Conservation (phyloP, 2,888 invertebrate genomes). For the Drosophila demipolita region DNA sequence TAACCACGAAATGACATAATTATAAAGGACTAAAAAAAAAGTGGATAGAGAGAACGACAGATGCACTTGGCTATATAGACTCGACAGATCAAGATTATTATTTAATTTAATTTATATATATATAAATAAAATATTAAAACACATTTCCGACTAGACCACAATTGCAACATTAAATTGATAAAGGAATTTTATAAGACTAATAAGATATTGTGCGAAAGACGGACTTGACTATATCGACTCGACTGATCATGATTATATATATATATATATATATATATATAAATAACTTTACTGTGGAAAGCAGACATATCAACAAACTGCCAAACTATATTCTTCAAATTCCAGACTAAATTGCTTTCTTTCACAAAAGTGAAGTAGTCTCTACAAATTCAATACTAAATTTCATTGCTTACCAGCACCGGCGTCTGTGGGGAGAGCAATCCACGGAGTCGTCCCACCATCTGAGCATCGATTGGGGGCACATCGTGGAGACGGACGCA, state of each 20-base stretch:
- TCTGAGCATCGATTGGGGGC: slow-evolving; percentile 84
- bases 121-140: too few species aligned
- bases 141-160: too few species aligned
- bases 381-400: not conserved
- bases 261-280: not conserved
- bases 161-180: not conserved
- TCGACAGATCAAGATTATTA: not conserved
- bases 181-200: not conserved
- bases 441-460: slow-evolving; percentile 87
- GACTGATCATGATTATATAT: not conserved
- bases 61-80: not conserved
- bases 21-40: not conserved
- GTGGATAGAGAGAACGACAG: not conserved
- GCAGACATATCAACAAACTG: not conserved
- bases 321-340: not conserved
- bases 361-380: not conserved
- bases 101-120: too few species aligned
- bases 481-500: slow-evolving; percentile 87
- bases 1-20: too few species aligned
- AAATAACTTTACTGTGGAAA: not conserved
- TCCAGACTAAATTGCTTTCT: not conserved
- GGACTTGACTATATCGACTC: not conserved
- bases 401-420: slow-evolving; percentile 80
- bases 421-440: slow-evolving; percentile 86
- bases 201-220: not conserved